Base-by-base conservation (phyloP, 2,797 vertebrate species). In the Podarcis siculus region DNA sequence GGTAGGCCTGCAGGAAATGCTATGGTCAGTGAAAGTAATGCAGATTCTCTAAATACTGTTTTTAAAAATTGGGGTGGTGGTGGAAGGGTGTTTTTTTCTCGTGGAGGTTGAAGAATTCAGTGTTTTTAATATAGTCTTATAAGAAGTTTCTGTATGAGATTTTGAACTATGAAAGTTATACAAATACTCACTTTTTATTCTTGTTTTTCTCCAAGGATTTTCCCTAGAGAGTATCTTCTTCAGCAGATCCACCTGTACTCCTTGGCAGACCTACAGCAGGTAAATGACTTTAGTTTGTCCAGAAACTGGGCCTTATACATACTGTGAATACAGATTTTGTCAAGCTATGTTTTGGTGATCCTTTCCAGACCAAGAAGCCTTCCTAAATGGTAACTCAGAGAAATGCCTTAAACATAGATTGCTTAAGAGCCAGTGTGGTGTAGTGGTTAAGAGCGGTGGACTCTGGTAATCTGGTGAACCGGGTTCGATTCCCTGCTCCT, bases 181-280 rank as follows among this genome's bases (percentile, higher is more conserved):
- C 12, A 79, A 79, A 61, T 72, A 89, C 39, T 79, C 25, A 83
- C 30, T 77, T 3, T 35, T 10, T 8, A 27, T 10, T 39, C 77
- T 25, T 10, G 73, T 71, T n/a, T 71, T 32, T 71, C 15, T 96
- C 95, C 55, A 96, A 99, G 99, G 96, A 99, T 99, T 94, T 99
- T 99, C 90, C 99, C 99, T 88, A 97, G 98, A 94, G 99, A 99
- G 94, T 99, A 99, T 94, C 98, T 99, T 93, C 97, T 99, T 79
- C 99, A 99, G 89, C 98, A 99, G 94, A 98, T 99, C 90, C 99
- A 99, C 95, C 97, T 99, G 72, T 99, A 99, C 95, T 99, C 99
- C 66, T 96, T 99, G 0, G 97, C 98, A 39, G 99, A 99, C 93
- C 97, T 99, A 88, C 99, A 99, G 89, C 99, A 99, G 98, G 99